Evolutionary conservation across 2,797 vertebrate genomes (phyloP).

Genomic region (Sphaeramia orbicularis): DNA sequence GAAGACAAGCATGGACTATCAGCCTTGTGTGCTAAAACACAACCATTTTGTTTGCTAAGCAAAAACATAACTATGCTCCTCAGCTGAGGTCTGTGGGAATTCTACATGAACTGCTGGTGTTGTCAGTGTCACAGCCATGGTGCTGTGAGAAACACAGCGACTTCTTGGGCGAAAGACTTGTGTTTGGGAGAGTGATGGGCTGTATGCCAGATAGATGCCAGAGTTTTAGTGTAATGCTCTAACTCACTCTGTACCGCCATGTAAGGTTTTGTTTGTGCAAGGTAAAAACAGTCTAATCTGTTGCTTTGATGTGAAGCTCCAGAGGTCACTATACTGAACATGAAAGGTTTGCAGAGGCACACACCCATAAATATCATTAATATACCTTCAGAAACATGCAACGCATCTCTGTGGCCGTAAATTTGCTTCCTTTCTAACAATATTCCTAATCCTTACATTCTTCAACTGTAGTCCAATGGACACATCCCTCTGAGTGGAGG

Average conservation of each 20-base stretch:
- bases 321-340: constrained; percentile 17
- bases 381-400: background rate
- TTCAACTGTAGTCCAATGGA: constrained; percentile 90
- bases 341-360: background rate
- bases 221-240: constrained; percentile 72
- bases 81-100: constrained; percentile 42
- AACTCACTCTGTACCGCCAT: constrained; percentile 65
- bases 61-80: constrained; percentile 27
- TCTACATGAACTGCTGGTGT: constrained; percentile 37
- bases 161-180: constrained; percentile 45
- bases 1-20: constrained; percentile 17
- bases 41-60: constrained; percentile 49
- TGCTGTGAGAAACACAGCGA: constrained; percentile 42
- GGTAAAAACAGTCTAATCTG: constrained; percentile 14
- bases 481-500: constrained; percentile 90
- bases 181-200: constrained; percentile 59
- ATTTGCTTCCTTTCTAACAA: background rate
- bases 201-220: constrained; percentile 72
- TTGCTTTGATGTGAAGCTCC: constrained; percentile 23
- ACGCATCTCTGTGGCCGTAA: background rate
- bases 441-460: constrained; percentile 2
- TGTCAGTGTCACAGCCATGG: constrained; percentile 43
- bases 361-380: background rate
- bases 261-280: constrained; percentile 73
- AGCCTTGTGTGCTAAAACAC: constrained; percentile 23